Evolutionary conservation across 2,888 invertebrate species (phyloP).

Genomic region (Drosophila helvetica): DNA sequence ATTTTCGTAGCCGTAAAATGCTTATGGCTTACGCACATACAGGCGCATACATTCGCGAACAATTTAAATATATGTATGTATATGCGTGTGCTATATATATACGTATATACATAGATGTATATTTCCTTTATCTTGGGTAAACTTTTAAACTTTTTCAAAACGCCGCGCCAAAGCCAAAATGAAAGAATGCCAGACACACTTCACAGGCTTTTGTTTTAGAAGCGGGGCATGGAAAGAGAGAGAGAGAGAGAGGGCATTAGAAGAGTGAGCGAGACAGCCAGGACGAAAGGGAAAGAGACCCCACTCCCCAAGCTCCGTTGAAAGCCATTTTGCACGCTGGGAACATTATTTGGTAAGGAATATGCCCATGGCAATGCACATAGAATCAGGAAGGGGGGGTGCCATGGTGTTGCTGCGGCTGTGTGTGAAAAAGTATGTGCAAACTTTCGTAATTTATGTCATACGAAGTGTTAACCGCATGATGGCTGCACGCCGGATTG

Average conservation of each 20-base stretch:
- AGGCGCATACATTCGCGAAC: constrained; percentile 1
- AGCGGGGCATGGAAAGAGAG: constrained; percentile 11
- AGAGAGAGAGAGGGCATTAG: constrained; percentile 4
- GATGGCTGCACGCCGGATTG: constrained; percentile 80
- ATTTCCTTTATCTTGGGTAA: constrained; percentile 75
- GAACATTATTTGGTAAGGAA: constrained; percentile 67
- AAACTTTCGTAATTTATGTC: constrained; percentile 82
- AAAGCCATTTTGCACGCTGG: constrained; percentile 71
- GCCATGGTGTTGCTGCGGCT: constrained; percentile 30
- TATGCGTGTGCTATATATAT: constrained; percentile 17
- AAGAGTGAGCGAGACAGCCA: constrained; percentile 4
- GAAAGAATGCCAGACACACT: constrained; percentile 76
- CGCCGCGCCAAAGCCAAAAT: constrained; percentile 62
- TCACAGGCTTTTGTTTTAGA: constrained; percentile 56
- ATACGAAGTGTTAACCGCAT: constrained; percentile 81
- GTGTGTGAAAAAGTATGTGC: constrained; percentile 77
- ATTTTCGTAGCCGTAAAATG: constrained; percentile 50
- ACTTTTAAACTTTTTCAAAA: constrained; percentile 77
- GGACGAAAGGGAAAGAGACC: constrained; percentile 4
- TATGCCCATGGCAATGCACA: constrained; percentile 67
- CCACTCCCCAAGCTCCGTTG: constrained; percentile 46
- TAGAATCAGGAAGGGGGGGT: constrained; percentile 20
- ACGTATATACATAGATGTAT: constrained; percentile 40
- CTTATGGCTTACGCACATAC: constrained; percentile 50
- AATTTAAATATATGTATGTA: constrained; percentile 35